A percentile compares a stretch with the other conserved stretches of the same genome.
phyloP scores from a whole-genome alignment of 2,888 invertebrate species.

The Tiliacea citrago region DNA sequence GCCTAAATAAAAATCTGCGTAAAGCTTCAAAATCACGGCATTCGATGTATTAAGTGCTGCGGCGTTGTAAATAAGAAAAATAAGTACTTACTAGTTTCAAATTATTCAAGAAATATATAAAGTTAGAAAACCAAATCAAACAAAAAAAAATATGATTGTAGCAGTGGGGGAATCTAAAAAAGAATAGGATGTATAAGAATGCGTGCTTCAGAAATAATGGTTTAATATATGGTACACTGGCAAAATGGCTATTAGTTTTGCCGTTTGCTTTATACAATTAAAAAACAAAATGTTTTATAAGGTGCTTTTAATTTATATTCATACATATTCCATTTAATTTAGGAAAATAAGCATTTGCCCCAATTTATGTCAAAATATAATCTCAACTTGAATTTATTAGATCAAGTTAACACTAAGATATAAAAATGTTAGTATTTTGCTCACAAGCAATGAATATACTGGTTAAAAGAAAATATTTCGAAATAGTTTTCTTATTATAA shows the following conservation, averaged over 20 bases:
- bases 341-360: conserved; percentile 51
- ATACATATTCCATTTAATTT: conserved; percentile 31
- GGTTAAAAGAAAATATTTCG: conserved; percentile 37
- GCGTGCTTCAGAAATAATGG: conserved; percentile 56
- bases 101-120: conserved; percentile 5
- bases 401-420: conserved; percentile 45
- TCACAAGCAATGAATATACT: conserved; percentile 38
- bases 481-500: conserved; percentile 36
- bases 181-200: neutral
- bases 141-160: conserved; percentile 41
- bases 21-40: neutral
- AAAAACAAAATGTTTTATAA: conserved; percentile 26
- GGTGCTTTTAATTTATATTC: conserved; percentile 61
- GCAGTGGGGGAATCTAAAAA: conserved; percentile 17
- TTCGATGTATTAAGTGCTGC: conserved; percentile 2
- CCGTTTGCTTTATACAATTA: conserved; percentile 16
- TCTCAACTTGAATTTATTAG: conserved; percentile 54
- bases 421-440: conserved; percentile 39
- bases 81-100: neutral
- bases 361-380: conserved; percentile 47
- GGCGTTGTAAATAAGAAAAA: conserved; percentile 1
- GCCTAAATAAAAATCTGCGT: conserved; percentile 24
- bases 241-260: conserved; percentile 22
- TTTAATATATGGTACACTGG: conserved; percentile 26
- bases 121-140: conserved; percentile 56